Evolutionary conservation across 2,797 vertebrate species (phyloP).

Genomic region (Phrynocephalus forsythii): DNA sequence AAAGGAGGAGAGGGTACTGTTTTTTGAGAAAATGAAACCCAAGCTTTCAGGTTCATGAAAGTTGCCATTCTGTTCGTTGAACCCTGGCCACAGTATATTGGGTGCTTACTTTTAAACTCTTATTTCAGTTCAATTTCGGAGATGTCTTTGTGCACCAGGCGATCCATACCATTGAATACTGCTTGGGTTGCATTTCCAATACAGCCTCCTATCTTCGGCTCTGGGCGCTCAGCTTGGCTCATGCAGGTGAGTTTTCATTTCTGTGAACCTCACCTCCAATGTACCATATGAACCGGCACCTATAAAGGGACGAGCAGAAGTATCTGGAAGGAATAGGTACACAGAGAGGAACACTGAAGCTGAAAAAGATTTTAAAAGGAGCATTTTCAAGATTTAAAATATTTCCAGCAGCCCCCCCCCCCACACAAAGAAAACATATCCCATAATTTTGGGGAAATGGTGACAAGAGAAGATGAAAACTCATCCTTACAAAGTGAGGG

Average conservation of each 20-base stretch:
- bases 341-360: too few relatives aligned
- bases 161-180: constrained; percentile 98
- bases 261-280: neutral
- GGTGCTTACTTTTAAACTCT: neutral
- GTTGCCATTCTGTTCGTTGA: neutral
- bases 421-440: neutral
- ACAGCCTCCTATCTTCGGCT: constrained; percentile 83
- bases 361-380: too few relatives aligned
- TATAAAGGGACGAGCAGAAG: too few relatives aligned
- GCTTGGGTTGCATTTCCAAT: constrained; percentile 95
- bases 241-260: constrained; percentile 86
- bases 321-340: too few relatives aligned
- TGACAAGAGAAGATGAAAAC: neutral
- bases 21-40: neutral
- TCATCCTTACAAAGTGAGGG: neutral
- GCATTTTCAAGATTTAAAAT: neutral
- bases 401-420: neutral
- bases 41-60: neutral
- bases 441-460: neutral
- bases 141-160: constrained; percentile 91
- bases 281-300: neutral
- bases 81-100: too few relatives aligned
- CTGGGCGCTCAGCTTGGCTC: constrained; percentile 97
- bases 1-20: neutral
- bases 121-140: constrained; percentile 92